phyloP scores from a whole-genome alignment of 1,140 invertebrate genomes.

The Eurosta solidaginis region DNA sequence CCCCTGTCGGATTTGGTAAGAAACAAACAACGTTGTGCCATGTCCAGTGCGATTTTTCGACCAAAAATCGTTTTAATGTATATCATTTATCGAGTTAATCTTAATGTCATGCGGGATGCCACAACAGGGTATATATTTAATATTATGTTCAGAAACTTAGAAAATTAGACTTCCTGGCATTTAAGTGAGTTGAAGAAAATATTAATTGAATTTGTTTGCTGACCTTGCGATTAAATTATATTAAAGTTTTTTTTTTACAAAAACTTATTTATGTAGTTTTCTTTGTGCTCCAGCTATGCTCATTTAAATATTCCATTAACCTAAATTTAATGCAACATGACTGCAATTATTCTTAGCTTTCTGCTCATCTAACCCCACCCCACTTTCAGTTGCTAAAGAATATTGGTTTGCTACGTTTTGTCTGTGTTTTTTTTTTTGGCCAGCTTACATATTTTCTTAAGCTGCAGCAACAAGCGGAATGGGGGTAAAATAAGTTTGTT shows the following conservation, averaged over 20 bases:
- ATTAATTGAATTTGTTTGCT: not conserved
- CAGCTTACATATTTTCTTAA: not conserved
- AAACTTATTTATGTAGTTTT: not conserved
- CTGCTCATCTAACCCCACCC: no score
- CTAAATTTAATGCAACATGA: conserved; percentile 13
- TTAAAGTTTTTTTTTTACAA: not conserved
- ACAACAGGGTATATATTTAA: no score
- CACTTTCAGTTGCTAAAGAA: not conserved
- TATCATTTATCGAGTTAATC: no score
- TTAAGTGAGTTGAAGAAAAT: not conserved
- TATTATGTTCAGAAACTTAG: no score
- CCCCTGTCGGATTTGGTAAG: no score
- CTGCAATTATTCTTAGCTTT: conserved; percentile 10
- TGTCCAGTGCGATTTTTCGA: no score
- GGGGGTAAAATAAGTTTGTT: not conserved
- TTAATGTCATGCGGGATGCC: no score
- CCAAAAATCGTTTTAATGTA: no score
- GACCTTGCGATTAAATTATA: no score
- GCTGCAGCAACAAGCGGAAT: not conserved
- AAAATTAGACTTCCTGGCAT: no score
- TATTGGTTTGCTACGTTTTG: not conserved
- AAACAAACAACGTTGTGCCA: no score
- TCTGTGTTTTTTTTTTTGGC: not conserved
- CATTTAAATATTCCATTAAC: conserved; percentile 14
- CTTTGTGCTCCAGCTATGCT: not conserved